Conservation (phyloP, 2,888 invertebrate species). For the Erynnis tages region DNA sequence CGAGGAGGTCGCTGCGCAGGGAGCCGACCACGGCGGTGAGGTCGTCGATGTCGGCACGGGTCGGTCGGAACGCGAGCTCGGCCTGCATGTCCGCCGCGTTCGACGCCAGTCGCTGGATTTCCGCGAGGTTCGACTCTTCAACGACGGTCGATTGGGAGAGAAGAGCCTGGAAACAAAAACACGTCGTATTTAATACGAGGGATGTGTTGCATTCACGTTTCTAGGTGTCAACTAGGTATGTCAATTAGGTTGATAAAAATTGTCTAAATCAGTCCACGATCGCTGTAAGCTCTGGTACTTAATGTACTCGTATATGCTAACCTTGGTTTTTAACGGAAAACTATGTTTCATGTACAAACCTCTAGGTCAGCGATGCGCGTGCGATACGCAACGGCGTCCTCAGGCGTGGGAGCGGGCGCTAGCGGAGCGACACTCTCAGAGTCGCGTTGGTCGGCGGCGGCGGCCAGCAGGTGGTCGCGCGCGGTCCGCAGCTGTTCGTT, state of each 20-base stretch:
- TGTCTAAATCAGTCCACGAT: not conserved
- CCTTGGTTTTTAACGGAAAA: no score
- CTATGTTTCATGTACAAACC: constrained; percentile 39
- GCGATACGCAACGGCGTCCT: constrained; percentile 52
- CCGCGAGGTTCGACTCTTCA: constrained; percentile 80
- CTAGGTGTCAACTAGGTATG: no score
- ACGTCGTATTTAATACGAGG: not conserved
- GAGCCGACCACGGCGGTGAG: constrained; percentile 67
- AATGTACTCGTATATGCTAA: no score
- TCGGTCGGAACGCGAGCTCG: constrained; percentile 81
- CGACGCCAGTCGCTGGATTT: constrained; percentile 78
- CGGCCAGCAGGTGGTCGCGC: constrained; percentile 68
- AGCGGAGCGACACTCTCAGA: constrained; percentile 27
- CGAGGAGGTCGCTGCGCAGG: constrained; percentile 54
- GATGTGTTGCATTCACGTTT: no score
- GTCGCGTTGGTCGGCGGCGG: constrained; percentile 44
- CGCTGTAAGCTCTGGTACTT: no score
- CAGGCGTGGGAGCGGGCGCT: constrained; percentile 32
- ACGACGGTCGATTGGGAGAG: constrained; percentile 69
- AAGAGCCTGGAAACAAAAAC: constrained; percentile 51
- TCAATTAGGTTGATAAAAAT: not conserved
- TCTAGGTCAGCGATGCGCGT: constrained; percentile 62
- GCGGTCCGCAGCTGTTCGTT: constrained; percentile 61
- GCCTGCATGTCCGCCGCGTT: constrained; percentile 77
- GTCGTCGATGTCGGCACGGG: constrained; percentile 80